These are phyloP conservation scores for Silurus glanis DNA, from an alignment of 2,113 vertebrate genomes.

Conservation along the genomic window DNA sequence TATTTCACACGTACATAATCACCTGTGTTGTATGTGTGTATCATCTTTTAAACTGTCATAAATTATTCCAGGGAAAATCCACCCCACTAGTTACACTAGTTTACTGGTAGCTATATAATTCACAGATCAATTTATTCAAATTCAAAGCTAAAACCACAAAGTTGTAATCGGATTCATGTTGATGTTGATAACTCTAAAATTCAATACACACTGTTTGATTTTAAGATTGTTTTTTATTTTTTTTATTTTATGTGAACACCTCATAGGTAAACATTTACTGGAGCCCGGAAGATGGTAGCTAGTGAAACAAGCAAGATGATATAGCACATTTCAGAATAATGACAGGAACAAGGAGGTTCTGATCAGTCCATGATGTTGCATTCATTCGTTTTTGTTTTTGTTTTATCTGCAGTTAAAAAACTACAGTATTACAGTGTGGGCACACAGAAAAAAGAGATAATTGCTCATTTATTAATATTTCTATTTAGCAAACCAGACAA, in stretches of 20 bases:
- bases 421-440: too few relatives aligned
- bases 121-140: too few relatives aligned
- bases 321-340: neutral
- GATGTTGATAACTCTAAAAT: neutral
- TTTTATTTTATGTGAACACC: neutral
- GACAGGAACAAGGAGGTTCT: neutral
- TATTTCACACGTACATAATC: neutral
- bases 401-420: too few relatives aligned
- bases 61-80: too few relatives aligned
- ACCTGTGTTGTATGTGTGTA: neutral
- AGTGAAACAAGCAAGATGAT: neutral
- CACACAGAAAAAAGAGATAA: too few relatives aligned
- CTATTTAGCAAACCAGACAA: too few relatives aligned
- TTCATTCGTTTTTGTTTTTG: too few relatives aligned
- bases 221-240: too few relatives aligned
- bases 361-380: neutral
- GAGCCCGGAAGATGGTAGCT: neutral
- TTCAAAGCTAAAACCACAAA: neutral
- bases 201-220: neutral
- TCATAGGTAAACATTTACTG: neutral
- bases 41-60: too few relatives aligned
- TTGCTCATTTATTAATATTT: too few relatives aligned
- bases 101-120: neutral
- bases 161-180: neutral
- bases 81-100: neutral